These are phyloP conservation scores for Gryllus bimaculatus DNA, from an alignment of 1,140 invertebrate genomes.

Conservation along the genomic window DNA sequence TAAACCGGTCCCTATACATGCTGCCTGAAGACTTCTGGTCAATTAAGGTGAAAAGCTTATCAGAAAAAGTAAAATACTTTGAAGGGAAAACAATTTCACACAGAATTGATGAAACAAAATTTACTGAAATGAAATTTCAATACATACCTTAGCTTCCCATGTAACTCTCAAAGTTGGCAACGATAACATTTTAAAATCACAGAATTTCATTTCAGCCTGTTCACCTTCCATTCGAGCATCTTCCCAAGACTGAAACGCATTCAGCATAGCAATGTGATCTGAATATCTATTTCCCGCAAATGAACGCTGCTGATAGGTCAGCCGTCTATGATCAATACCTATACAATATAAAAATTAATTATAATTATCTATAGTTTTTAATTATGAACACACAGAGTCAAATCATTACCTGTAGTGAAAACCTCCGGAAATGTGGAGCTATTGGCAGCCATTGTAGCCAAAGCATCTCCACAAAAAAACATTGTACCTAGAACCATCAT, in stretches of 20 bases:
- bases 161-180: constrained; percentile 81
- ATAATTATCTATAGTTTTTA: background rate
- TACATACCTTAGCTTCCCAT: constrained; percentile 73
- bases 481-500: constrained; percentile 88
- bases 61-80: too few species aligned
- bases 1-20: too few species aligned
- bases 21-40: too few species aligned
- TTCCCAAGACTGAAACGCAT: constrained; percentile 85
- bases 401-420: constrained; percentile 50
- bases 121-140: too few species aligned
- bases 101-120: too few species aligned
- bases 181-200: constrained; percentile 82
- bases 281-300: constrained; percentile 79
- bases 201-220: constrained; percentile 71
- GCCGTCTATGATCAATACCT: constrained; percentile 40
- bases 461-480: constrained; percentile 76
- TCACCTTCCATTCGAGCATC: constrained; percentile 65
- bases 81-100: too few species aligned
- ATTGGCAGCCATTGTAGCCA: constrained; percentile 89
- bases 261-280: constrained; percentile 91
- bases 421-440: constrained; percentile 87
- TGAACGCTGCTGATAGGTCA: constrained; percentile 66
- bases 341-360: too few species aligned
- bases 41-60: too few species aligned
- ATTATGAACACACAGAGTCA: constrained; percentile 25